Conservation (phyloP, 2,888 invertebrate species). For the Xestia xanthographa region DNA sequence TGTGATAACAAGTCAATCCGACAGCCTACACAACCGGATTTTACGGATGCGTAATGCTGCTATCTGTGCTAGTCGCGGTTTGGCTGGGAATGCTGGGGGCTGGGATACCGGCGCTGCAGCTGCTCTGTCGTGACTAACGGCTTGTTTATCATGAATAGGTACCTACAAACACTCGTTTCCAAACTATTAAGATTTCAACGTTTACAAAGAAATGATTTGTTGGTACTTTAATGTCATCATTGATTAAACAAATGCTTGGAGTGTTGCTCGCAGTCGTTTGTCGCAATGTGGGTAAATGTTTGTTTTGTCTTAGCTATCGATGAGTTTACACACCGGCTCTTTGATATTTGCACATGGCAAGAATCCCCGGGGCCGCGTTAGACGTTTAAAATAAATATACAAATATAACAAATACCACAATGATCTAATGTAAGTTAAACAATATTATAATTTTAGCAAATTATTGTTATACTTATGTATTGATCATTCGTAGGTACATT, state of each 20-base stretch:
- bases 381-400: conserved; percentile 62
- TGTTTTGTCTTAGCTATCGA: conserved; percentile 68
- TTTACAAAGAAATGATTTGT: conserved; percentile 59
- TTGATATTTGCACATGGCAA: conserved; percentile 70
- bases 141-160: conserved; percentile 45
- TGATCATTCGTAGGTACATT: conserved; percentile 27
- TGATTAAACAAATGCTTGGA: conserved; percentile 55
- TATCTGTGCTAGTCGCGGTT: conserved; percentile 38
- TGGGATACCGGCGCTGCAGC: conserved; percentile 15
- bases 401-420: conserved; percentile 56
- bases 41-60: conserved; percentile 51
- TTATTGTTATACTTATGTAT: conserved; percentile 26
- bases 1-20: conserved; percentile 55
- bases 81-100: conserved; percentile 16
- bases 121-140: conserved; percentile 35
- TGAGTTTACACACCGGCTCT: conserved; percentile 70
- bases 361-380: conserved; percentile 60
- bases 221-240: conserved; percentile 53
- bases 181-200: conserved; percentile 28
- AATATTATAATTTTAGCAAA: conserved; percentile 49
- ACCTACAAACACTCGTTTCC: conserved; percentile 56
- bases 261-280: conserved; percentile 64
- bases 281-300: conserved; percentile 76
- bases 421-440: conserved; percentile 63
- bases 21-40: conserved; percentile 54